phyloP scores from a whole-genome alignment of 2,113 vertebrate species.

The Miniopterus natalensis region DNA sequence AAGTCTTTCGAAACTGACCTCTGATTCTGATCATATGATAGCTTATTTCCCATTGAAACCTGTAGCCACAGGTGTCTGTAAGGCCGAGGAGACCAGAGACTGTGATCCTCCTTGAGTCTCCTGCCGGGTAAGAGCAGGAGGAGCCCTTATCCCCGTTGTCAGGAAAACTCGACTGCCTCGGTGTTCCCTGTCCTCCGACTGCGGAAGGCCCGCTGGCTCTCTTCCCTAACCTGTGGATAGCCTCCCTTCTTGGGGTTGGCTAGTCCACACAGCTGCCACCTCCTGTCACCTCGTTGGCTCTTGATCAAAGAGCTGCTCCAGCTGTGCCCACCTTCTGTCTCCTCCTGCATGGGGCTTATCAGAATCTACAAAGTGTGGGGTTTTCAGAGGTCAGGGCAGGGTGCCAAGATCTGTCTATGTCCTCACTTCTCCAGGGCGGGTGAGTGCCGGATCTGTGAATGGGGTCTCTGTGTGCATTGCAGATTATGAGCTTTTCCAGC shows the following conservation, averaged over 20 bases:
- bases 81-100: background rate
- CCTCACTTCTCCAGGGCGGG: background rate
- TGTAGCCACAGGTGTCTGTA: background rate
- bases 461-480: background rate
- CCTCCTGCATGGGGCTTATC: background rate
- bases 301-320: constrained; percentile 49
- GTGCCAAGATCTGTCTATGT: background rate
- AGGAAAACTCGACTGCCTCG: background rate
- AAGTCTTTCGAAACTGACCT: background rate
- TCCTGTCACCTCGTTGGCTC: background rate
- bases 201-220: background rate
- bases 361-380: background rate
- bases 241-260: background rate
- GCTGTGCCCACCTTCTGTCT: constrained; percentile 6
- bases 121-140: background rate
- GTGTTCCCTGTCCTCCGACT: background rate
- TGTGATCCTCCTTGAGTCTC: background rate
- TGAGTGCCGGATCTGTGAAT: background rate
- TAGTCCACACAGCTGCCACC: background rate
- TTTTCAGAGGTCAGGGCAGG: constrained; percentile 36
- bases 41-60: background rate
- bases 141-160: background rate
- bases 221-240: background rate
- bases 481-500: background rate
- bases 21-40: background rate